These are phyloP conservation scores for Temnothorax unifasciatus DNA, from an alignment of 2,888 invertebrate genomes.

Conservation along the genomic window DNA sequence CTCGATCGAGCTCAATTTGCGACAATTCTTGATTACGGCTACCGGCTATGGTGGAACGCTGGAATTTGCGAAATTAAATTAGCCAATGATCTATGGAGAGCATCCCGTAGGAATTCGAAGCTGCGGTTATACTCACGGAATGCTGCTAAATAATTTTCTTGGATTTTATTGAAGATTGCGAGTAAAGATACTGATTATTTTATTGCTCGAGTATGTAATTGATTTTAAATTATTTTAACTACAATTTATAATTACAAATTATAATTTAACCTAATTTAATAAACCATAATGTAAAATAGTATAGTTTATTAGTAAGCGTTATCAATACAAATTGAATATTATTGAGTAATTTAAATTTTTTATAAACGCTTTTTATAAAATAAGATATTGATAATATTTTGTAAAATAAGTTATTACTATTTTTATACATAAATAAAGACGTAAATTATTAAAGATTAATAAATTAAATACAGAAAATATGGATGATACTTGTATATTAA, in stretches of 20 bases:
- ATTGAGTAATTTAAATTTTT: neutral
- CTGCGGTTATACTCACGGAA: slow-evolving; percentile 7
- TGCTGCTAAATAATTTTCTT: slow-evolving; percentile 13
- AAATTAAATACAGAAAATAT: neutral
- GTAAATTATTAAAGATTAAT: neutral
- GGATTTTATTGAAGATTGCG: neutral
- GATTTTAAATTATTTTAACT: neutral
- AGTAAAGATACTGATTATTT: neutral
- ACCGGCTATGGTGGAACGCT: neutral
- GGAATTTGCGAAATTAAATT: slow-evolving; percentile 47
- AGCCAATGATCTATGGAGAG: neutral
- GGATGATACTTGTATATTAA: neutral
- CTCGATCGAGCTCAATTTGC: slow-evolving; percentile 36
- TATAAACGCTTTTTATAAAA: neutral
- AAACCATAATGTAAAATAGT: neutral
- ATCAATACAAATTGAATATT: neutral
- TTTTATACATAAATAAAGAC: neutral
- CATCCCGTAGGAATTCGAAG: slow-evolving; percentile 11
- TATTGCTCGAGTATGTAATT: neutral
- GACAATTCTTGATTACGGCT: slow-evolving; percentile 45
- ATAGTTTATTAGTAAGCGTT: neutral
- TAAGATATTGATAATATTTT: neutral
- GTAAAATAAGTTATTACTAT: neutral
- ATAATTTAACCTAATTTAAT: neutral
- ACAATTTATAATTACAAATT: neutral